These are phyloP conservation scores for Decapterus maruadsi DNA, from an alignment of 2,797 vertebrate genomes.

Conservation along the genomic window DNA sequence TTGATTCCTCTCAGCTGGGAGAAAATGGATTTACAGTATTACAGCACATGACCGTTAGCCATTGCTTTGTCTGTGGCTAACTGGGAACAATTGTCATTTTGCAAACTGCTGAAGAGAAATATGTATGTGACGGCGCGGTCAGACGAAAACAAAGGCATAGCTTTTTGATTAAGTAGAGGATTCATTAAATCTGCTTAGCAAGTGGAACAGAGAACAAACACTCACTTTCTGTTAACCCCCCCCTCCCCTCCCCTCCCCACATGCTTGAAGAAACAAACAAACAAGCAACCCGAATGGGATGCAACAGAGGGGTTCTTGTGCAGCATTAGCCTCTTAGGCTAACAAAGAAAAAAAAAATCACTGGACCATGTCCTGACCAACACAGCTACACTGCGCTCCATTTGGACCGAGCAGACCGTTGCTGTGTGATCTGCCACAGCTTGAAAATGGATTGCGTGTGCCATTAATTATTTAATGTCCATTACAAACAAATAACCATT, in stretches of 20 bases:
- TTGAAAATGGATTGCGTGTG: constrained; percentile 83
- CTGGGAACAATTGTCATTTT: constrained; percentile 37
- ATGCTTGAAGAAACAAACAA: constrained; percentile 78
- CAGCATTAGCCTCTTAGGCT: constrained; percentile 77
- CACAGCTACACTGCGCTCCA: constrained; percentile 37
- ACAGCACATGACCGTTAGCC: constrained; percentile 9
- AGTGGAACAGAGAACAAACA: constrained; percentile 76
- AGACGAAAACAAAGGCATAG: constrained; percentile 58
- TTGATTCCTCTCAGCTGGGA: constrained; percentile 38
- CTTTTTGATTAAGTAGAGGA: constrained; percentile 74
- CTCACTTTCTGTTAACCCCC: constrained; percentile 61
- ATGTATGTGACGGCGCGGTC: constrained; percentile 31
- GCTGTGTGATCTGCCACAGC: constrained; percentile 70
- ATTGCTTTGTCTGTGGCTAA: constrained; percentile 17
- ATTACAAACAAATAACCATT: constrained; percentile 85
- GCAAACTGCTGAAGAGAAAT: constrained; percentile 45
- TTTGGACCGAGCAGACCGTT: constrained; percentile 50
- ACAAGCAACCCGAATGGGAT: constrained; percentile 60
- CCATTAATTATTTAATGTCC: constrained; percentile 87
- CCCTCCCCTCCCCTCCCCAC: constrained; percentile 13
- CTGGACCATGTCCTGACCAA: constrained; percentile 48
- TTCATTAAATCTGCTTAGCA: constrained; percentile 83
- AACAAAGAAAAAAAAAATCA: constrained; percentile 63
- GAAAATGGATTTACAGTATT: constrained; percentile 45
- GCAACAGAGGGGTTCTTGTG: constrained; percentile 76